A percentile compares a stretch with the other conserved stretches of the same genome.
These are phyloP conservation scores for Takifugu flavidus DNA, from an alignment of 2,113 vertebrate genomes.

Conservation along the genomic window DNA sequence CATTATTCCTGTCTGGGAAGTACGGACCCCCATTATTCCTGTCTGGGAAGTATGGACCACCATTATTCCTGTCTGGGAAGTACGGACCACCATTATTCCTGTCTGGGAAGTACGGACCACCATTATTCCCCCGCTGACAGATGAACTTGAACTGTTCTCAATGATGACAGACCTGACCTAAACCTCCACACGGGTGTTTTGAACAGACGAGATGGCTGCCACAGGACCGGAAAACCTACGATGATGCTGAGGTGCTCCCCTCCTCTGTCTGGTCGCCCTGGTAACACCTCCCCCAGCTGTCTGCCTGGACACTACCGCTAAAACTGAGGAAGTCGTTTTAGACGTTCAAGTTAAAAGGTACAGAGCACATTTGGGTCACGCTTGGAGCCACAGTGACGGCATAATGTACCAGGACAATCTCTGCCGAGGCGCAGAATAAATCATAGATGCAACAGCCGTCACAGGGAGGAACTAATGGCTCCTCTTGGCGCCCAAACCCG, in stretches of 20 bases:
- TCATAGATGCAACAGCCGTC: conserved; percentile 57
- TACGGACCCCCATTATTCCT: no score
- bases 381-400: conserved; percentile 49
- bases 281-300: conserved; percentile 23
- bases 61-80: no score
- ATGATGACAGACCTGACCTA: no score
- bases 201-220: no score
- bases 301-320: neutral
- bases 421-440: conserved; percentile 44
- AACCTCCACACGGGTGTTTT: no score
- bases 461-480: conserved; percentile 56
- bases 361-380: conserved; percentile 56
- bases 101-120: no score
- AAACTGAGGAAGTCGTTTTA: conserved; percentile 12
- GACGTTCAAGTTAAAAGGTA: conserved; percentile 9
- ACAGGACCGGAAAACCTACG: no score
- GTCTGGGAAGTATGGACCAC: no score
- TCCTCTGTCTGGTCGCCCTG: neutral
- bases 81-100: no score
- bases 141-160: no score
- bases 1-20: no score
- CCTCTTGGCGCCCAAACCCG: conserved; percentile 32
- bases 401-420: conserved; percentile 49
- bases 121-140: no score
- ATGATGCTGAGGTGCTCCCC: neutral